A percentile compares a stretch with the other conserved stretches of the same genome.
Evolutionary conservation across 2,888 invertebrate genomes (phyloP).

Genomic region (Willowsia nigromaculata): DNA sequence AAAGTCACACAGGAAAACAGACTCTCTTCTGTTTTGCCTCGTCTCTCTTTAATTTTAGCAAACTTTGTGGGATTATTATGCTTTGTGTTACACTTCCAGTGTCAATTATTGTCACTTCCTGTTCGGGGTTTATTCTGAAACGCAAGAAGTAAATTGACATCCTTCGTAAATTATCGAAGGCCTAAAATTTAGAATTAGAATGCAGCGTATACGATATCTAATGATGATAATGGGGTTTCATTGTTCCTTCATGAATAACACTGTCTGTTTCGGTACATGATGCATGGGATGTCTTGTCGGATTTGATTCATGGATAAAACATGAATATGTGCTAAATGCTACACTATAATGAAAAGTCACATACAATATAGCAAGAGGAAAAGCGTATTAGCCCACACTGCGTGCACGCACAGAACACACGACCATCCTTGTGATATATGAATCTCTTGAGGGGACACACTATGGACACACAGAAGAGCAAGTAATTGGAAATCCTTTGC

Average conservation of each 20-base stretch:
- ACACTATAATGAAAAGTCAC: background rate
- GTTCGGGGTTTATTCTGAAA: background rate
- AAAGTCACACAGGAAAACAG: background rate
- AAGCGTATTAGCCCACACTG: background rate
- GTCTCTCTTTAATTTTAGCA: background rate
- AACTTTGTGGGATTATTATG: too few species aligned
- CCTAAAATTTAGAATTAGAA: background rate
- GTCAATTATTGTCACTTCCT: constrained; percentile 28
- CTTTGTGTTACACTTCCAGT: background rate
- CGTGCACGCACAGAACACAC: background rate
- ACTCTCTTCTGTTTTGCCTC: background rate
- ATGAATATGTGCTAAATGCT: constrained; percentile 15
- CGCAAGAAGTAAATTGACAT: constrained; percentile 21
- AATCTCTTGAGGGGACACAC: constrained; percentile 47
- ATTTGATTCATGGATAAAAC: constrained; percentile 10
- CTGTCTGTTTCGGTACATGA: background rate
- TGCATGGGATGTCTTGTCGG: background rate
- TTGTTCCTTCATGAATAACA: background rate
- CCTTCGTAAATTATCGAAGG: constrained; percentile 7
- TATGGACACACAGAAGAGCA: background rate
- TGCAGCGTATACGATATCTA: background rate
- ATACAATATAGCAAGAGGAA: background rate
- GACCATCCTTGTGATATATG: constrained; percentile 18
- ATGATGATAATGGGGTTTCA: constrained; percentile 32
- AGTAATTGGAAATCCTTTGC: constrained; percentile 41